Evolutionary conservation across 2,113 vertebrate genomes (phyloP).

Genomic region (Pluvialis apricaria): DNA sequence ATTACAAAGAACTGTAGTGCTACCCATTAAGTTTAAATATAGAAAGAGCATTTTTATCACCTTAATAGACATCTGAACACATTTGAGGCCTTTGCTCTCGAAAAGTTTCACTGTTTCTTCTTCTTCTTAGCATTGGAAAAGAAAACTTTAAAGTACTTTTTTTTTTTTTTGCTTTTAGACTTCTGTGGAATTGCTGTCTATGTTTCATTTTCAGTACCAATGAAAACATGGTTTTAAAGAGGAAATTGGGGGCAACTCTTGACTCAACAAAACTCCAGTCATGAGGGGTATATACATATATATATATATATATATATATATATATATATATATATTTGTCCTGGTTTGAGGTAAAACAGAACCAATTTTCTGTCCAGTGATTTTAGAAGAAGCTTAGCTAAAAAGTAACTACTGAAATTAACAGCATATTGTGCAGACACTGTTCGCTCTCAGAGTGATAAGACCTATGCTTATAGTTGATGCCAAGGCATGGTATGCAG

Average conservation of each 20-base stretch:
- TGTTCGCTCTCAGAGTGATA: too few species aligned
- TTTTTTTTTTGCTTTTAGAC: neutral
- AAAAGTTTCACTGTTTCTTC: neutral
- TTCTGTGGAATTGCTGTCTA: neutral
- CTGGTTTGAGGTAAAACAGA: too few species aligned
- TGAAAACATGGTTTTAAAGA: neutral
- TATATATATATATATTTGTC: neutral
- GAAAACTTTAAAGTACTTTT: neutral
- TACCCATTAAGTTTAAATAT: neutral
- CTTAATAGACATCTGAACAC: neutral
- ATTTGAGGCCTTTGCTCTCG: neutral
- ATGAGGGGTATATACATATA: neutral
- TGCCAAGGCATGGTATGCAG: too few species aligned
- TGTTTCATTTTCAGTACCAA: neutral
- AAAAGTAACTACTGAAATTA: too few species aligned
- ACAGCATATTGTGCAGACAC: too few species aligned
- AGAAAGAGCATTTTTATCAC: neutral
- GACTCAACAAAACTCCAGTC: neutral
- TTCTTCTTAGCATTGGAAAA: neutral
- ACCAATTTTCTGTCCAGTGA: too few species aligned
- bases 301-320: neutral
- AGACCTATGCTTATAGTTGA: too few species aligned
- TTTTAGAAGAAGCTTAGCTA: too few species aligned
- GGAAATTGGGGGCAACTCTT: neutral
- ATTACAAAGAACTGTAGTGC: neutral